phyloP scores from a whole-genome alignment of 2,113 vertebrate genomes.

The Lagenorhynchus albirostris region DNA sequence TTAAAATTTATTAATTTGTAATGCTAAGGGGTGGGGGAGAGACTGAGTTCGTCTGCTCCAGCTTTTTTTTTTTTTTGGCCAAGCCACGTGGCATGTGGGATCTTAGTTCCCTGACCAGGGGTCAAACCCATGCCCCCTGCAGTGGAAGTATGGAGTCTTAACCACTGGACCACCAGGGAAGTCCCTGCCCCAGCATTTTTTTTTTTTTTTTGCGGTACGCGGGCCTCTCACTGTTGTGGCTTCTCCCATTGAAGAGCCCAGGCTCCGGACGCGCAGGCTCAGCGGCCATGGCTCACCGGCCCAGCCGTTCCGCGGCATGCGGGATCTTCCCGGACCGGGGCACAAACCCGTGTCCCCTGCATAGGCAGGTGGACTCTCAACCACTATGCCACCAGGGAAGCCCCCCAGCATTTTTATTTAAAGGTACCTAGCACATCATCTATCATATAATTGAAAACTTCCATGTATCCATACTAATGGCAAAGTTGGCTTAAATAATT shows the following conservation, averaged over 20 bases:
- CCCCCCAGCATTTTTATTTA: constrained; percentile 3
- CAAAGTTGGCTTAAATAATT: not conserved
- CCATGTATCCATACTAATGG: not conserved
- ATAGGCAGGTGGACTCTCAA: too few relatives aligned
- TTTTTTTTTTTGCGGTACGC: not conserved
- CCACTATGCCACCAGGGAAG: too few relatives aligned
- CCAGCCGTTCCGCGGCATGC: too few relatives aligned
- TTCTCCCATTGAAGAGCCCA: too few relatives aligned
- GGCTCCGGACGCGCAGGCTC: too few relatives aligned
- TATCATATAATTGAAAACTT: not conserved
- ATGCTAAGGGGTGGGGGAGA: not conserved
- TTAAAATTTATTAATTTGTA: not conserved
- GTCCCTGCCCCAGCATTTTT: not conserved
- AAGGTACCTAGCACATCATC: not conserved
- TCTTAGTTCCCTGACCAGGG: not conserved
- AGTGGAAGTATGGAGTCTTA: too few relatives aligned
- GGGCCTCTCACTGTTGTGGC: too few relatives aligned
- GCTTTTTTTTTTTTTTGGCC: not conserved
- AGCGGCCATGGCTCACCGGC: too few relatives aligned
- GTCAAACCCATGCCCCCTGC: too few relatives aligned
- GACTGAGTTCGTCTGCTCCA: not conserved
- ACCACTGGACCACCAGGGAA: too few relatives aligned
- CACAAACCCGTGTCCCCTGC: too few relatives aligned
- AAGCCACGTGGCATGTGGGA: not conserved
- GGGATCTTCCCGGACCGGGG: too few relatives aligned